Conservation (phyloP, 1,140 invertebrate species). For the Caerostris darwini region DNA sequence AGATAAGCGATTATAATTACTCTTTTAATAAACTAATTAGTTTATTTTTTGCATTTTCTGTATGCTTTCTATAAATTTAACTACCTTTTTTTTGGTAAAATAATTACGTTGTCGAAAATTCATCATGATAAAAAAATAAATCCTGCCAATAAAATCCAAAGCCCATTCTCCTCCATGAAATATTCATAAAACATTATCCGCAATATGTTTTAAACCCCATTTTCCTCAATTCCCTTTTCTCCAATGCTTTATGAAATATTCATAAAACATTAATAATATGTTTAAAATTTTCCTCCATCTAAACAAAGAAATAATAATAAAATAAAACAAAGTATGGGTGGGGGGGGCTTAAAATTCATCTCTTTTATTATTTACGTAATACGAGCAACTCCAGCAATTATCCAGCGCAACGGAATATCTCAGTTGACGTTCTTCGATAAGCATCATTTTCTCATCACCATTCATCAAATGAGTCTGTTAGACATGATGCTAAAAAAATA, state of each 20-base stretch:
- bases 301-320: neutral
- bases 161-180: neutral
- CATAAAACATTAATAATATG: neutral
- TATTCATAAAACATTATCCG: neutral
- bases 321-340: neutral
- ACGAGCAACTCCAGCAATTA: slow-evolving; percentile 45
- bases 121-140: too few relatives aligned
- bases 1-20: too few relatives aligned
- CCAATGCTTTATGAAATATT: slow-evolving; percentile 5
- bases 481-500: neutral
- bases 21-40: too few relatives aligned
- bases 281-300: neutral
- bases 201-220: neutral
- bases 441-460: slow-evolving; percentile 70
- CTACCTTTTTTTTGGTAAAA: too few relatives aligned
- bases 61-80: too few relatives aligned
- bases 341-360: neutral
- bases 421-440: slow-evolving; percentile 42
- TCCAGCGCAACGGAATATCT: slow-evolving; percentile 44
- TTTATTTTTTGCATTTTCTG: too few relatives aligned
- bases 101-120: too few relatives aligned
- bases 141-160: too few relatives aligned
- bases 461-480: slow-evolving; percentile 58
- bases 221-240: too few relatives aligned
- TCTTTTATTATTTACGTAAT: neutral